These are phyloP conservation scores for zebrafish (Danio rerio) DNA, from an alignment of 2,113 vertebrate species.

Conservation along the genomic window DNA sequence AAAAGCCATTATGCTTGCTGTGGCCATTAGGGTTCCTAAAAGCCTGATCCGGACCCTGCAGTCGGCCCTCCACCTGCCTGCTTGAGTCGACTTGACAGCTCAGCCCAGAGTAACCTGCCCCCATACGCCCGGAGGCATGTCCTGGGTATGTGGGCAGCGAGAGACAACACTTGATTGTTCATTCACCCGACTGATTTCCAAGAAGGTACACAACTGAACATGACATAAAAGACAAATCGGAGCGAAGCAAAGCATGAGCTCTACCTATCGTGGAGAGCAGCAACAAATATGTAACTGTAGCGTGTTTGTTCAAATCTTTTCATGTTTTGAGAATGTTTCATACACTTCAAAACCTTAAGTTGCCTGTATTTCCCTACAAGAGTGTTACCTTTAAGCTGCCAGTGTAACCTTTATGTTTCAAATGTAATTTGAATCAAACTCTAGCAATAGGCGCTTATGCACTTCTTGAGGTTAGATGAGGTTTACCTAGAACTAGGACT, in stretches of 20 bases:
- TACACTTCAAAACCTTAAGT: background rate
- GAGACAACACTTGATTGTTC: conserved; percentile 30
- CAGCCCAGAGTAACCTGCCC: conserved; percentile 28
- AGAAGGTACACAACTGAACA: conserved; percentile 25
- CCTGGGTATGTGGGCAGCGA: conserved; percentile 39
- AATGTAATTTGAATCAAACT: no score
- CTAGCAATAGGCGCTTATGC: no score
- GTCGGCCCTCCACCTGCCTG: conserved; percentile 23
- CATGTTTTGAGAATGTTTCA: background rate
- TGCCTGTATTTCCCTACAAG: background rate
- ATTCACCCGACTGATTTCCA: conserved; percentile 16
- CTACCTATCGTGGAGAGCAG: background rate
- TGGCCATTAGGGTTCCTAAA: conserved; percentile 67
- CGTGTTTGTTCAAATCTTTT: background rate
- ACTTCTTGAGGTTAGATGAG: no score
- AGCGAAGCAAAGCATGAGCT: conserved; percentile 10
- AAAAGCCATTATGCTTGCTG: conserved; percentile 66
- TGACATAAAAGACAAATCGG: conserved; percentile 6
- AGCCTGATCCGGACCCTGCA: conserved; percentile 52
- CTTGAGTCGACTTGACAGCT: conserved; percentile 53
- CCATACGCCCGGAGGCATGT: conserved; percentile 18
- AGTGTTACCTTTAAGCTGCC: no score
- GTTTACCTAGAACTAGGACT: no score
- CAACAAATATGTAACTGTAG: background rate
- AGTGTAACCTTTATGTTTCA: no score